Evolutionary conservation across 2,888 invertebrate species (phyloP).

Genomic region (Drosophila peninsularis): DNA sequence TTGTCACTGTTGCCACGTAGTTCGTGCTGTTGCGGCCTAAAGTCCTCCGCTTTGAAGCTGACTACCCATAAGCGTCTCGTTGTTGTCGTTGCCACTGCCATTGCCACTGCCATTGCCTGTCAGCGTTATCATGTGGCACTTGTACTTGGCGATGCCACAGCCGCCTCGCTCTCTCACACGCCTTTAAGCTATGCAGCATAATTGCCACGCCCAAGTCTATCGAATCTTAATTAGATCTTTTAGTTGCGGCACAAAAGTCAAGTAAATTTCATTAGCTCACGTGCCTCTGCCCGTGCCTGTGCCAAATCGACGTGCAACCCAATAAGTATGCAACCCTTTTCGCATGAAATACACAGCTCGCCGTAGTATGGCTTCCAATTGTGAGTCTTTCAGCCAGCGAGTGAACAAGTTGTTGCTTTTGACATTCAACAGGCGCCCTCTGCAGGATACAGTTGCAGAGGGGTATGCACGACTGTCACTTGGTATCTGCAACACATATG

Average conservation of each 20-base stretch:
- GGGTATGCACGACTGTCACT: neutral
- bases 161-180: neutral
- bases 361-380: constrained; percentile 50
- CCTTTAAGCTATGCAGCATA: too few species aligned
- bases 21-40: constrained; percentile 40
- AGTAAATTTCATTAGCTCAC: constrained; percentile 38
- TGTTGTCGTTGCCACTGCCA: constrained; percentile 11
- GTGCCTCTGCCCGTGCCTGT: neutral
- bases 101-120: constrained; percentile 11
- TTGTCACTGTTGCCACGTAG: constrained; percentile 45
- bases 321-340: constrained; percentile 35
- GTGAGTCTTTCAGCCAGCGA: constrained; percentile 29
- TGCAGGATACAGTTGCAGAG: neutral
- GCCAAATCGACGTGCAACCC: constrained; percentile 7
- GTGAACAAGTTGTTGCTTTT: constrained; percentile 29
- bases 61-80: constrained; percentile 27
- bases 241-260: constrained; percentile 11
- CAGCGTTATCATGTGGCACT: constrained; percentile 35
- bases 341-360: constrained; percentile 14
- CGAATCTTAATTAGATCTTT: constrained; percentile 42
- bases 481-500: too few species aligned
- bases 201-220: constrained; percentile 24
- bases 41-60: constrained; percentile 50
- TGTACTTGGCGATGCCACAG: constrained; percentile 10
- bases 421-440: constrained; percentile 68